Percentiles rank a stretch among this genome's conserved stretches.
Evolutionary conservation across 1,140 invertebrate genomes (phyloP).

Genomic region (Pinna nobilis): DNA sequence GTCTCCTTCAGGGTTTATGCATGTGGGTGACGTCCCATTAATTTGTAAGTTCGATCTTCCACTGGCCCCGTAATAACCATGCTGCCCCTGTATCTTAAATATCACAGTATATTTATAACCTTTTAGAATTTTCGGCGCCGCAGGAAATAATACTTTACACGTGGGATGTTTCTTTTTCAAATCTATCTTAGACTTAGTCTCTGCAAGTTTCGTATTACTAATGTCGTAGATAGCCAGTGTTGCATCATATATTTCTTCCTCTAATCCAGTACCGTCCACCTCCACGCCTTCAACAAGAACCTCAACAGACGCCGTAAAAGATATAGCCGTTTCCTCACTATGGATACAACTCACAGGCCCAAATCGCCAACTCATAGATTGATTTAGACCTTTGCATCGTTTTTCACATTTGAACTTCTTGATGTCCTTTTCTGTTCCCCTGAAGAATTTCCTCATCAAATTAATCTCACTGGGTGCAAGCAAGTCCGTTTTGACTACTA

Average conservation of each 20-base stretch:
- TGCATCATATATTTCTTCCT: slow-evolving; percentile 38
- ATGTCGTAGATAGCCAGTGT: slow-evolving; percentile 32
- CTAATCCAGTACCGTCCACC: slow-evolving; percentile 35
- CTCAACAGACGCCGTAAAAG: slow-evolving; percentile 35
- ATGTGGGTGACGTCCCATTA: slow-evolving; percentile 10
- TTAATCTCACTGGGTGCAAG: slow-evolving; percentile 35
- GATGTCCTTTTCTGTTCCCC: slow-evolving; percentile 25
- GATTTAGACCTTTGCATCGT: slow-evolving; percentile 25
- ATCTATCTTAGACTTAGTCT: slow-evolving; percentile 24
- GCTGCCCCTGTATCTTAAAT: slow-evolving; percentile 40
- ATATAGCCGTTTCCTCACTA: slow-evolving; percentile 43
- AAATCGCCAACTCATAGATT: slow-evolving; percentile 36
- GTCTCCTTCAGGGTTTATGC: slow-evolving; percentile 38
- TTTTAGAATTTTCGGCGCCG: slow-evolving; percentile 37
- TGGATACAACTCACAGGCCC: slow-evolving; percentile 44
- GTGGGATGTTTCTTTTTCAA: slow-evolving; percentile 31
- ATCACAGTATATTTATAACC: slow-evolving; percentile 44
- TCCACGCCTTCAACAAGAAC: slow-evolving; percentile 40
- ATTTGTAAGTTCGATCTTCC: slow-evolving; percentile 31
- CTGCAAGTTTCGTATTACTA: slow-evolving; percentile 33
- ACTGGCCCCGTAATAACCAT: slow-evolving; percentile 43
- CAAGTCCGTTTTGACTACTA: slow-evolving; percentile 33
- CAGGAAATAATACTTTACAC: slow-evolving; percentile 28
- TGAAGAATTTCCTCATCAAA: slow-evolving; percentile 18
- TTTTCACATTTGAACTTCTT: slow-evolving; percentile 35